These are phyloP conservation scores for Atopsyche davidsoni DNA, from an alignment of 1,140 invertebrate genomes.

Conservation along the genomic window DNA sequence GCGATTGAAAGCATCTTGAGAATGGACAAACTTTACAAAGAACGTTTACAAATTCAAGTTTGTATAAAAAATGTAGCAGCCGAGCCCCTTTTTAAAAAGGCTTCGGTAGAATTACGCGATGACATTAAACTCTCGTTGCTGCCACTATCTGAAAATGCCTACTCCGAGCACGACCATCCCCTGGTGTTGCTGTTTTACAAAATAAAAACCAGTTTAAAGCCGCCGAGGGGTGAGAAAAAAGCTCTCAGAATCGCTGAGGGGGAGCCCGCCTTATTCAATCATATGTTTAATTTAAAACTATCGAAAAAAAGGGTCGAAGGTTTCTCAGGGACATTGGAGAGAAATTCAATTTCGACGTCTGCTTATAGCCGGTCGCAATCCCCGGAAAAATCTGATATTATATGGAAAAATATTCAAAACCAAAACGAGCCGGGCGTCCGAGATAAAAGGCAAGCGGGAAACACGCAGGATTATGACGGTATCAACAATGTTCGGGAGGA, in stretches of 20 bases:
- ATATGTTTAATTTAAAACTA: constrained; percentile 5
- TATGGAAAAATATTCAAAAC: background rate
- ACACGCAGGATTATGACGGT: constrained; percentile 1
- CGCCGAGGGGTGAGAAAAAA: too few relatives aligned
- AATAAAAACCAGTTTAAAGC: too few relatives aligned
- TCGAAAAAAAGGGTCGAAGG: background rate
- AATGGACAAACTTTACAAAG: background rate
- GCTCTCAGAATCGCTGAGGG: too few relatives aligned
- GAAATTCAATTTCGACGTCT: background rate
- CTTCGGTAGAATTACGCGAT: too few relatives aligned
- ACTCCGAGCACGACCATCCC: too few relatives aligned
- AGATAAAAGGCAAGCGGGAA: background rate
- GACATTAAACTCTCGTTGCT: too few relatives aligned
- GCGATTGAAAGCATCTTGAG: background rate
- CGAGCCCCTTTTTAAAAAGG: too few relatives aligned
- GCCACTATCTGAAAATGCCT: too few relatives aligned
- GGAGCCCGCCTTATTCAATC: background rate
- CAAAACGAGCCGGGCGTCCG: background rate
- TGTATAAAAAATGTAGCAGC: too few relatives aligned
- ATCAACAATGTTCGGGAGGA: constrained; percentile 3
- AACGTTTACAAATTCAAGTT: constrained; percentile 2
- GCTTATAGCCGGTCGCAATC: background rate
- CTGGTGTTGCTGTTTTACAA: too few relatives aligned
- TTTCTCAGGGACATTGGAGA: background rate
- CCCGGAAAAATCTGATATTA: background rate